Evolutionary conservation across 2,888 invertebrate genomes (phyloP), one percentile per base, ranked within the genome.

Genomic region (Sesia bembeciformis): DNA sequence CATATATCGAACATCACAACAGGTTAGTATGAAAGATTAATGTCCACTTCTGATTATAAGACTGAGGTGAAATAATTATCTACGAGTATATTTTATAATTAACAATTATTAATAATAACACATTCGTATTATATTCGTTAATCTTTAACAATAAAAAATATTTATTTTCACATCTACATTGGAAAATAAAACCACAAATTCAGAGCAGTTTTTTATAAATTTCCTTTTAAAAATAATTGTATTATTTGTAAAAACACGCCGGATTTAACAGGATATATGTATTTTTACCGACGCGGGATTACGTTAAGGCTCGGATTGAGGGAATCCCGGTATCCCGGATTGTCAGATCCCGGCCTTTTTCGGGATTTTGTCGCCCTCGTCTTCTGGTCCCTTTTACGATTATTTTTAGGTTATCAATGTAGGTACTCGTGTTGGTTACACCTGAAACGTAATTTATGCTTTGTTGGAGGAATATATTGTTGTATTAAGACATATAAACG

Each of bases 271-370:
- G 58, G 58, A 58, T 59, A 56, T 59, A 56, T 60, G 57, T 61
- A 60, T 62, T 59, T 74, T 68, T 70, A 67, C 66, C 65, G 66
- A 60, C 62, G 52, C 61, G 65, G 76, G 81, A 81, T 81, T 76
- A 79, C 63, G 70, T 68, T 78, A 78, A 80, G 70, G 69, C 67
- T 50, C 68, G 77, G 77, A 78, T 81, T 68, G 69, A 64, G 68
- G 62, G 66, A 78, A 80, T 75, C 76, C 78, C 65, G 60, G 71
- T 69, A 74, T 76, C 73, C 74, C 63, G 74, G 74, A 80, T 79
- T 74, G 69, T 68, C 68, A 73, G 70, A 67, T 67, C 69, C 65
- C 67, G 65, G 70, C 77, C 80, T 76, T 79, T 78, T 75, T 77
- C 71, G 61, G 78, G 79, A 80, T 79, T 81, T 78, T 71, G 72